Evolutionary conservation across 2,888 invertebrate genomes (phyloP), one percentile per base, ranked within the genome.

Genomic region (Melanophora roralis): DNA sequence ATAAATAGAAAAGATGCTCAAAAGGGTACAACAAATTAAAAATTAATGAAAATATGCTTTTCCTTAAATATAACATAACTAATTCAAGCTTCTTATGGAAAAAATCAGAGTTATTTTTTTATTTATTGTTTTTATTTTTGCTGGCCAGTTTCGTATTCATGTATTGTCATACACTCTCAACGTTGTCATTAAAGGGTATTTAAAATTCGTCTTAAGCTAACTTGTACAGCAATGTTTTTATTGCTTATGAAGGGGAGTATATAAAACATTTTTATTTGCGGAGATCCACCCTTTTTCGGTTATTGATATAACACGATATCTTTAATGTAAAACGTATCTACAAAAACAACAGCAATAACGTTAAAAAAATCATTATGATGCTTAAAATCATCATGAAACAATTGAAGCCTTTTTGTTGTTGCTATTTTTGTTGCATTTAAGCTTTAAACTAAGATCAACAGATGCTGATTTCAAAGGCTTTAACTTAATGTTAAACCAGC

Each of bases 261-360:
- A 80, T 80, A 80, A 80, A 80, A 80, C 76, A 80, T 80, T 80
- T 80, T 80, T 80, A 80, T 80, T 80, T 84, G 85, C 83, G 83
- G 84, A 82, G 86, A 85, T 87, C 88, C 88, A 87, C 89, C 89
- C 89, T 86, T 89, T 89, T 88, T 88, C 84, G 87, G 87, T 88
- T 88, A 88, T 89, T 89, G 89, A 89, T 88, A 89, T 88, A 87
- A 86, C 86, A 85, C 86, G 87, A 87, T 88, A 88, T 86, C 76
- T 74, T 72, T 55, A 68, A 71, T 69, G 69, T 69, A 77, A 36
- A 53, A 62, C 16, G 36, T 49, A 64, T 38, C 55, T n/a, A 32
- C 45, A 62, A 11, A 59, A 53, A 49, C 11, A 75, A 68, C 51
- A 55, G 23, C 47, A n/a, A n/a, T 21, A 53, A 40, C 43, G n/a